These are phyloP conservation scores for Druceiella hillmani DNA, from an alignment of 2,888 invertebrate genomes.

Conservation along the genomic window DNA sequence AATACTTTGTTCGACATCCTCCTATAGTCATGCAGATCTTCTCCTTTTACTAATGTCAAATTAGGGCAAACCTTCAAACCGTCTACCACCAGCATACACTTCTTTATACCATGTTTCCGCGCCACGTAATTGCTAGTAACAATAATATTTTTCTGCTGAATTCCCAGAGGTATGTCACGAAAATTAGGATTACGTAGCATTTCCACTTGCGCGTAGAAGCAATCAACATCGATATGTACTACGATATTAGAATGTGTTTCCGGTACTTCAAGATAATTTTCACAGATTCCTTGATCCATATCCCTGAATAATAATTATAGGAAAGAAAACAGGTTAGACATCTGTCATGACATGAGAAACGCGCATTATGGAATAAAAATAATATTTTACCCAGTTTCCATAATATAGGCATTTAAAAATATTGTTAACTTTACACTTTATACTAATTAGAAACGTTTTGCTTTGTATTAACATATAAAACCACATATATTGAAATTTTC, in stretches of 20 bases:
- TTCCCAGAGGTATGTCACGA: conserved; percentile 63
- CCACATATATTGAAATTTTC: too few species aligned
- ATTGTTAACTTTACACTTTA: too few species aligned
- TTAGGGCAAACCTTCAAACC: conserved; percentile 69
- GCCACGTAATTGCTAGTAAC: conserved; percentile 84
- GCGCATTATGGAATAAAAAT: too few species aligned
- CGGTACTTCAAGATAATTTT: too few species aligned
- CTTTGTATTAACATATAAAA: too few species aligned
- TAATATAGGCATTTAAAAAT: too few species aligned
- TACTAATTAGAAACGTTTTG: too few species aligned
- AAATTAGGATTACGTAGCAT: conserved; percentile 67
- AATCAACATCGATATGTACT: conserved; percentile 78
- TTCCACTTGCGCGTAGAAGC: conserved; percentile 84
- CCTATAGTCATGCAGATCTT: conserved; percentile 77
- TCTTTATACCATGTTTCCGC: conserved; percentile 66
- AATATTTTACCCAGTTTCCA: too few species aligned
- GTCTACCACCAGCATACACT: conserved; percentile 73
- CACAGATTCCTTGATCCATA: too few species aligned
- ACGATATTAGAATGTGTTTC: conserved; percentile 65
- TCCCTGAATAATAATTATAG: too few species aligned
- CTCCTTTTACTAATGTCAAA: conserved; percentile 72
- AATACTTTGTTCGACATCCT: conserved; percentile 73
- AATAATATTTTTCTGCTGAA: conserved; percentile 79
- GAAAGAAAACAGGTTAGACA: too few species aligned
- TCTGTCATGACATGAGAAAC: too few species aligned